Conservation (phyloP, 1,140 invertebrate species). For the Brachionus rubens region DNA sequence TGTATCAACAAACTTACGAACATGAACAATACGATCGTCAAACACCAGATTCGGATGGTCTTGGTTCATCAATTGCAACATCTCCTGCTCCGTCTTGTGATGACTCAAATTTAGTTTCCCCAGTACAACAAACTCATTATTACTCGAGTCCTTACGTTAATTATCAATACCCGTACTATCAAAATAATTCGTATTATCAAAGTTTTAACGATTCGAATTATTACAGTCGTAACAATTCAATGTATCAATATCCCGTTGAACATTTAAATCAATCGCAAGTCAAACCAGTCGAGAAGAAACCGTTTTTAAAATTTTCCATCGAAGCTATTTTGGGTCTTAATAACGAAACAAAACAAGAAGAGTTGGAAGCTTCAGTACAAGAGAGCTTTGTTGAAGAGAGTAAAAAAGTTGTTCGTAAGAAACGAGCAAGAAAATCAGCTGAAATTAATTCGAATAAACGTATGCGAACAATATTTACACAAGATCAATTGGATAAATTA, state of each 20-base stretch:
- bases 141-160: neutral
- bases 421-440: conserved; percentile 5
- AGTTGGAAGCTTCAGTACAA: too few species aligned
- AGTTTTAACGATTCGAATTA: conserved; percentile 13
- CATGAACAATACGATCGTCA: neutral
- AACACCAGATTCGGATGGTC: conserved; percentile 3
- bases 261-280: neutral
- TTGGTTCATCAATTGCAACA: neutral
- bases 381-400: too few species aligned
- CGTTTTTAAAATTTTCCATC: conserved; percentile 10
- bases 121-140: neutral
- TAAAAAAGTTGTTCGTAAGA: neutral
- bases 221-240: neutral
- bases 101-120: neutral
- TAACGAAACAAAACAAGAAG: neutral
- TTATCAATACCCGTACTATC: neutral
- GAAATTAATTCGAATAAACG: conserved; percentile 64
- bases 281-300: neutral
- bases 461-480: conserved; percentile 87
- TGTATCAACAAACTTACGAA: conserved; percentile 8
- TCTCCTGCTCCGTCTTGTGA: neutral
- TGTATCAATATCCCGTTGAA: neutral
- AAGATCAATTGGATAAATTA: conserved; percentile 81
- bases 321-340: neutral
- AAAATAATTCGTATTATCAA: neutral